Evolutionary conservation across 2,888 invertebrate species (phyloP).

Genomic region (Stenodema calcarata): DNA sequence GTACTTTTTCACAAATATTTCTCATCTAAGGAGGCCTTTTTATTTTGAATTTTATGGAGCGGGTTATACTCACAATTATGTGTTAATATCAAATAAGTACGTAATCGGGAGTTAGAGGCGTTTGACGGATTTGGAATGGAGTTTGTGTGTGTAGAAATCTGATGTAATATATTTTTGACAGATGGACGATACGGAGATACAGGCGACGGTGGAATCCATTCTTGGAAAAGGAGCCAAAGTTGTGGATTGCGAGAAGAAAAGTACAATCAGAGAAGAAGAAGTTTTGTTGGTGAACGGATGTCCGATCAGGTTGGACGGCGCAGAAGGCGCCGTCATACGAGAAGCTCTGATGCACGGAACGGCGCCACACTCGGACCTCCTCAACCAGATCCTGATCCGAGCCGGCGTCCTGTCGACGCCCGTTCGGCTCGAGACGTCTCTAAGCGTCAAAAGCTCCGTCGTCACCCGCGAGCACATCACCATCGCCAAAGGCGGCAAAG

Average conservation of each 20-base stretch:
- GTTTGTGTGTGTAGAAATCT: not conserved
- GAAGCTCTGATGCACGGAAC: conserved; percentile 73
- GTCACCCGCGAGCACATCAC: conserved; percentile 75
- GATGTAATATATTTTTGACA: not conserved
- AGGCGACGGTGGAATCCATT: conserved; percentile 76
- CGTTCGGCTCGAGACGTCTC: conserved; percentile 73
- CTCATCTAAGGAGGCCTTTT: too few relatives aligned
- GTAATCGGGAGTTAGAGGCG: not conserved
- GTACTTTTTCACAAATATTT: too few relatives aligned
- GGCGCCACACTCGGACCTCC: conserved; percentile 74
- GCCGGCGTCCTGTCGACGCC: conserved; percentile 66
- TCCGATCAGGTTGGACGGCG: conserved; percentile 71
- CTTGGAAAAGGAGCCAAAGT: conserved; percentile 75
- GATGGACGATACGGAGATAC: conserved; percentile 76
- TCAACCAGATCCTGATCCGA: conserved; percentile 70
- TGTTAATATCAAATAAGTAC: not conserved
- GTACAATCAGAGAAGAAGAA: conserved; percentile 75
- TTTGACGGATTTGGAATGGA: not conserved
- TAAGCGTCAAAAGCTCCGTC: conserved; percentile 74
- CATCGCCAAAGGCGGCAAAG: conserved; percentile 70
- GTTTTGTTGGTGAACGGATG: conserved; percentile 74
- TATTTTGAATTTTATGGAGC: not conserved
- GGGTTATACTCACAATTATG: not conserved
- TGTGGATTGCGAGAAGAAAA: conserved; percentile 75
- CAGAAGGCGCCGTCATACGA: conserved; percentile 73